These are phyloP conservation scores for Myotis myotis DNA, from an alignment of 2,797 vertebrate genomes.

Conservation along the genomic window DNA sequence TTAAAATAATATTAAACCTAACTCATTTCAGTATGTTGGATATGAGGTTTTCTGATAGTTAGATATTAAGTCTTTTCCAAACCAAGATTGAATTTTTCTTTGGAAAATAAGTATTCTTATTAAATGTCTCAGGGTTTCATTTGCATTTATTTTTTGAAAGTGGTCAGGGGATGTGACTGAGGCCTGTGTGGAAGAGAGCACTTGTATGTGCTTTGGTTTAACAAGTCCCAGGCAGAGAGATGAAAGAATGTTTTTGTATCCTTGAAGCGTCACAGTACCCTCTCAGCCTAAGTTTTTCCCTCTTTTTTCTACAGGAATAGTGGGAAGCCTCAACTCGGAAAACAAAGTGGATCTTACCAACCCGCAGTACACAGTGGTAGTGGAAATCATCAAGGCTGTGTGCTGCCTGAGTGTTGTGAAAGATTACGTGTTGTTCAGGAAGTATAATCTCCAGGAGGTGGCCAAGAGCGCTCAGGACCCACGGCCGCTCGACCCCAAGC, in stretches of 20 bases:
- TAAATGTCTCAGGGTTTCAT: slow-evolving; percentile 16
- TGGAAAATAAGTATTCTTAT: not conserved
- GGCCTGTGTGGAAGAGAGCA: not conserved
- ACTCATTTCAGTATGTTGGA: not conserved
- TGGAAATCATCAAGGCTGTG: slow-evolving; percentile 95
- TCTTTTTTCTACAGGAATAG: slow-evolving; percentile 87
- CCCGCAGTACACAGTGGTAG: slow-evolving; percentile 93
- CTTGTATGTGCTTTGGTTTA: not conserved
- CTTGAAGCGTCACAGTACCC: not conserved
- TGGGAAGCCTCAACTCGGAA: slow-evolving; percentile 92
- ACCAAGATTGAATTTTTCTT: slow-evolving; percentile 42
- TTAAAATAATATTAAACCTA: slow-evolving; percentile 22
- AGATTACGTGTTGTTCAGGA: slow-evolving; percentile 93
- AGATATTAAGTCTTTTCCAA: slow-evolving; percentile 15
- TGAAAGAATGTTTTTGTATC: not conserved
- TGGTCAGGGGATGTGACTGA: not conserved
- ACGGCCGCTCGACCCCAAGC: slow-evolving; percentile 59
- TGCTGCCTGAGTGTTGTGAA: slow-evolving; percentile 95
- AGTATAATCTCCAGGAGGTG: slow-evolving; percentile 97
- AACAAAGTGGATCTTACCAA: slow-evolving; percentile 96
- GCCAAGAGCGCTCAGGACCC: slow-evolving; percentile 85
- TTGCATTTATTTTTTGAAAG: slow-evolving; percentile 44
- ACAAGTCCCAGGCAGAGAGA: not conserved
- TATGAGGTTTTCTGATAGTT: not conserved
- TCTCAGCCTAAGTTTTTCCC: slow-evolving; percentile 27